These are phyloP conservation scores for Stenotaenia linearis DNA, from an alignment of 2,888 invertebrate genomes.

Conservation along the genomic window DNA sequence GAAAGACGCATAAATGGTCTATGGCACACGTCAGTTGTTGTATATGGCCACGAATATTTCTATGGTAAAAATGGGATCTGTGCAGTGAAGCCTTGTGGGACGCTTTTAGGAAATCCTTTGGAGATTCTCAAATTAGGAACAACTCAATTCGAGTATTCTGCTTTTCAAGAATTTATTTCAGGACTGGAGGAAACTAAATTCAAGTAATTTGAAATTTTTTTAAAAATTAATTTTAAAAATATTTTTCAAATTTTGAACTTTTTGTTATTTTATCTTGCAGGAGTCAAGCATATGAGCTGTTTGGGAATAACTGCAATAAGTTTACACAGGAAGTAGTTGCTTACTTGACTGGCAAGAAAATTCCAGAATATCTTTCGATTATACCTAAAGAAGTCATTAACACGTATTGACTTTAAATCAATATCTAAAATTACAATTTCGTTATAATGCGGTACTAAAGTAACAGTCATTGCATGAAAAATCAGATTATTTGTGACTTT, in stretches of 20 bases:
- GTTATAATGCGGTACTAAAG: too few species aligned
- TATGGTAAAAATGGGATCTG: slow-evolving; percentile 65
- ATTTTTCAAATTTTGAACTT: neutral
- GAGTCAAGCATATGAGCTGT: slow-evolving; percentile 62
- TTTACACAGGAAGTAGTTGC: slow-evolving; percentile 79
- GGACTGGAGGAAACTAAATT: slow-evolving; percentile 68
- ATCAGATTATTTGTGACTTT: too few species aligned
- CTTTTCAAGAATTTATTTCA: slow-evolving; percentile 75
- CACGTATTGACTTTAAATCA: slow-evolving; percentile 50
- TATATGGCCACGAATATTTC: slow-evolving; percentile 79
- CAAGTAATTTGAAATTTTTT: slow-evolving; percentile 56
- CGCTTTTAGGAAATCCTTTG: slow-evolving; percentile 68
- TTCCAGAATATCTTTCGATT: slow-evolving; percentile 77
- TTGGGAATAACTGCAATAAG: slow-evolving; percentile 85
- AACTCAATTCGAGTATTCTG: slow-evolving; percentile 72
- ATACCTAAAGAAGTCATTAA: slow-evolving; percentile 71
- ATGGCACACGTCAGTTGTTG: slow-evolving; percentile 83
- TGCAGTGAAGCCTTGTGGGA: slow-evolving; percentile 59
- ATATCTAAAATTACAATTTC: too few species aligned
- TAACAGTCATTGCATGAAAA: too few species aligned
- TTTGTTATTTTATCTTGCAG: slow-evolving; percentile 40
- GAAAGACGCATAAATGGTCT: neutral
- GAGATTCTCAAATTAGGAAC: slow-evolving; percentile 66
- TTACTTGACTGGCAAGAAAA: slow-evolving; percentile 72
- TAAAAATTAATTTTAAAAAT: too few species aligned